Conservation (phyloP, 2,797 vertebrate genomes). For the Manis javanica region DNA sequence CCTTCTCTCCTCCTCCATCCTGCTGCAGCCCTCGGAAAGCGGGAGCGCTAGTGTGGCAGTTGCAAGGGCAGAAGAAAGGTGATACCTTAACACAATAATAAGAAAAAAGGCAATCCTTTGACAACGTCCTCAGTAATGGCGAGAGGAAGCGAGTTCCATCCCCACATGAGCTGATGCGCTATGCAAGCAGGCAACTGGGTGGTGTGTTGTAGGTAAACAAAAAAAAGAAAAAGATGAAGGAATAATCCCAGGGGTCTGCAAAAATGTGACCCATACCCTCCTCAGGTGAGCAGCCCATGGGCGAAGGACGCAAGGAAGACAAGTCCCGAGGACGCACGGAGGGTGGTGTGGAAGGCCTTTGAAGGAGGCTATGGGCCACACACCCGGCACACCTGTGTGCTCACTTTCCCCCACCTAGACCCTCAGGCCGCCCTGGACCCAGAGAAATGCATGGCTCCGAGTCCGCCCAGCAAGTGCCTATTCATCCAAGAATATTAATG, state of each 20-base stretch:
- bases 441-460: neutral
- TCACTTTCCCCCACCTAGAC: no score
- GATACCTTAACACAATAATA: neutral
- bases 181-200: neutral
- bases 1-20: neutral
- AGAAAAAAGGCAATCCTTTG: neutral
- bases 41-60: neutral
- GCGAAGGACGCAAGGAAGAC: neutral
- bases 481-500: neutral
- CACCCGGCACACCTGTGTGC: neutral
- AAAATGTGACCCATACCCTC: neutral
- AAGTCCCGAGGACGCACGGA: neutral
- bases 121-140: neutral
- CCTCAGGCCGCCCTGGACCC: no score
- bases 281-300: neutral
- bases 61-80: neutral
- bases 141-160: neutral
- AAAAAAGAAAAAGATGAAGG: neutral
- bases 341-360: no score
- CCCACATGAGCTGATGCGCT: neutral
- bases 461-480: neutral
- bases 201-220: neutral
- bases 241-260: neutral
- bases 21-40: neutral
- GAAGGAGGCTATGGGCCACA: neutral